A percentile compares a stretch with the other conserved stretches of the same genome.
These are phyloP conservation scores for Dendrocincla tyrannina DNA, from an alignment of 2,797 vertebrate species.

Conservation along the genomic window DNA sequence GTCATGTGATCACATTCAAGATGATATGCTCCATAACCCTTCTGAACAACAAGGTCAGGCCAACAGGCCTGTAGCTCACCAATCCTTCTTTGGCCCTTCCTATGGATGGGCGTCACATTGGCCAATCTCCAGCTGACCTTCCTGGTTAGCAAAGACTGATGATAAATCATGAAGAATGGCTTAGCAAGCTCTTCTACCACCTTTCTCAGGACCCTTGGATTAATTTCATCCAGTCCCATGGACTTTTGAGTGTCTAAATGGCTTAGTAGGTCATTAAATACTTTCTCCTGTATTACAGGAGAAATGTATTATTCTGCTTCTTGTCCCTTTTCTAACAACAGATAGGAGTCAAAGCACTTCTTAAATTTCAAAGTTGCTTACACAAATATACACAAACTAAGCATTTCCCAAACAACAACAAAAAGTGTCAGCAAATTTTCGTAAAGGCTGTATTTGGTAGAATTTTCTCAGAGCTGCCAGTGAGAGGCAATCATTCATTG, in stretches of 20 bases:
- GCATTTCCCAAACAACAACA: not conserved
- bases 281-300: not conserved
- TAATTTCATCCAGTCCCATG: not conserved
- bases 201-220: not conserved
- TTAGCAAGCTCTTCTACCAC: accelerated
- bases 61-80: not conserved
- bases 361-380: not conserved
- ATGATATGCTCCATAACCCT: not conserved
- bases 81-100: not conserved
- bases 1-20: not conserved
- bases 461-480: not conserved
- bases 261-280: not conserved
- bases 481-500: not conserved
- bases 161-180: not conserved
- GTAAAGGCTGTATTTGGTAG: not conserved
- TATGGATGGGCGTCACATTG: accelerated
- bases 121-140: accelerated
- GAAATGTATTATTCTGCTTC: not conserved
- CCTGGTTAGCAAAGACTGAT: not conserved
- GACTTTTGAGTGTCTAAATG: not conserved
- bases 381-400: not conserved
- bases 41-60: not conserved
- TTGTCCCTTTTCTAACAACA: not conserved
- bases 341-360: not conserved
- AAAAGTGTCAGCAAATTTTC: not conserved